Conservation (phyloP, 2,797 vertebrate species). For the Discoglossus pictus region DNA sequence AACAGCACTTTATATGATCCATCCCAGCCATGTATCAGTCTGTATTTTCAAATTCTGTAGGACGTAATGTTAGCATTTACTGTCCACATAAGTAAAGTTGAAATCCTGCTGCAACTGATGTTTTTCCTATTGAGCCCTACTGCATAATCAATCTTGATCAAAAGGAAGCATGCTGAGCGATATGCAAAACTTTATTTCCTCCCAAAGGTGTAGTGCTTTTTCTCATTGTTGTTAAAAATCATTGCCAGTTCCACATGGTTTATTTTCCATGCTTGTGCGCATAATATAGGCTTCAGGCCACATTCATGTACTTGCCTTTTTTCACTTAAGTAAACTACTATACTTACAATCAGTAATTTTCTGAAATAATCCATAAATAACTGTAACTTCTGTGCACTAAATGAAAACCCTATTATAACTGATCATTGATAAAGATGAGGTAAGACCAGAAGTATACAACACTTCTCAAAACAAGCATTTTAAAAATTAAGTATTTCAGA, state of each 20-base stretch:
- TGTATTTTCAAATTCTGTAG: neutral
- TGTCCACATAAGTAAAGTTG: conserved; percentile 1
- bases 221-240: conserved; percentile 10
- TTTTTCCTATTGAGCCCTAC: conserved; percentile 17
- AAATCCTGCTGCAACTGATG: conserved; percentile 12
- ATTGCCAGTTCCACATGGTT: conserved; percentile 22
- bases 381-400: too few relatives aligned
- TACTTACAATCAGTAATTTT: too few relatives aligned
- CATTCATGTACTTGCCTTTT: neutral
- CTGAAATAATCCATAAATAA: too few relatives aligned
- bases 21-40: neutral
- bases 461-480: too few relatives aligned
- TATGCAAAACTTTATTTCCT: conserved; percentile 26
- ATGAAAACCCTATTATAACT: too few relatives aligned
- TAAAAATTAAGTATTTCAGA: too few relatives aligned
- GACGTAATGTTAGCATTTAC: conserved; percentile 11
- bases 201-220: conserved; percentile 27
- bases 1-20: neutral
- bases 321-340: too few relatives aligned
- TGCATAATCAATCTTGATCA: conserved; percentile 42
- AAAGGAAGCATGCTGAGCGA: conserved; percentile 28
- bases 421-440: too few relatives aligned
- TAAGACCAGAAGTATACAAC: too few relatives aligned
- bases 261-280: conserved; percentile 3
- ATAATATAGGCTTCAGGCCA: too few relatives aligned